These are phyloP conservation scores for Zosterops hypoxanthus DNA, from an alignment of 2,113 vertebrate species.

Conservation along the genomic window DNA sequence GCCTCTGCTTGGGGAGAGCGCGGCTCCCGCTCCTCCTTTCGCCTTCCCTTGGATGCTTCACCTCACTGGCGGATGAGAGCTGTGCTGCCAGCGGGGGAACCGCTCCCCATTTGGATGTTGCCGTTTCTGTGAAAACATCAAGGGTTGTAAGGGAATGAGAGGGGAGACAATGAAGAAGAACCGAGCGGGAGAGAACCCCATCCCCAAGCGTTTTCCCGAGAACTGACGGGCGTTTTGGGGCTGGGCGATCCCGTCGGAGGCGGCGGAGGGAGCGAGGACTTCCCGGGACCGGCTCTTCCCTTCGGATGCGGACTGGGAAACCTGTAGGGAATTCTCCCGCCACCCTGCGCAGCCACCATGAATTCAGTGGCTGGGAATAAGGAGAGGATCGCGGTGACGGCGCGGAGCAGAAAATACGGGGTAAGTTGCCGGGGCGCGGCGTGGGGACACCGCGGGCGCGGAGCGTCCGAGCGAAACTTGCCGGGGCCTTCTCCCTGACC, in stretches of 20 bases:
- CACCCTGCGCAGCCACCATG: conserved; percentile 81
- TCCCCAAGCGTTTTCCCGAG: neutral
- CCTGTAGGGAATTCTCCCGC: conserved; percentile 3
- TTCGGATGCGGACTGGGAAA: conserved; percentile 63
- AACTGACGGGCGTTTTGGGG: conserved; percentile 36
- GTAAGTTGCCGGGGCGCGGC: conserved; percentile 75
- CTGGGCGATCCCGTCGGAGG: conserved; percentile 17
- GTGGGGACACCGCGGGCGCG: too few species aligned
- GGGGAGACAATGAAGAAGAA: conserved; percentile 60
- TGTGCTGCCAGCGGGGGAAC: neutral
- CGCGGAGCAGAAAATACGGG: conserved; percentile 91
- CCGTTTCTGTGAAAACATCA: neutral
- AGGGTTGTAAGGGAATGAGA: conserved; percentile 19
- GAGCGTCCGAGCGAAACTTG: neutral
- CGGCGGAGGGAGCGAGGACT: neutral
- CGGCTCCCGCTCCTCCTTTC: neutral
- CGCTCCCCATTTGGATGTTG: conserved; percentile 28
- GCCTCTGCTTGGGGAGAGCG: neutral
- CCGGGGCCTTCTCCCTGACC: neutral
- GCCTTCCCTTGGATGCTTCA: conserved; percentile 20
- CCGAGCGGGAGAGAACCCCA: conserved; percentile 13
- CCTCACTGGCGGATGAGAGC: neutral
- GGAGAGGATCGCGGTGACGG: conserved; percentile 86
- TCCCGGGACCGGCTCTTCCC: conserved; percentile 14
- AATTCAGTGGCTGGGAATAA: conserved; percentile 95